Percentiles rank a stretch among this genome's conserved stretches.
phyloP scores from a whole-genome alignment of 2,113 vertebrate species.

The Erythrolamprus reginae region DNA sequence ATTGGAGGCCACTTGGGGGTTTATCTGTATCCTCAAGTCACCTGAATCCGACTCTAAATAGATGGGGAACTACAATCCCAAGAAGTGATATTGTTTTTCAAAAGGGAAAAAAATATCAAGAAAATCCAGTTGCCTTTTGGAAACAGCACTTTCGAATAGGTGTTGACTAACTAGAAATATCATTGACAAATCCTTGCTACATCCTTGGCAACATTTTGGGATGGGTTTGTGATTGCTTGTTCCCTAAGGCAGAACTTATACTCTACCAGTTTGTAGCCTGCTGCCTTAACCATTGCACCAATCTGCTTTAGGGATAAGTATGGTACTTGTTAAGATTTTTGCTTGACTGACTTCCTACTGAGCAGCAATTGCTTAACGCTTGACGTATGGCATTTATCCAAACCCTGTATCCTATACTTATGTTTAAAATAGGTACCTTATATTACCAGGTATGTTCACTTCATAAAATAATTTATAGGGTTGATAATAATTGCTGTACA shows the following conservation, averaged over 20 bases:
- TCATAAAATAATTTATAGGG: slow-evolving; percentile 12
- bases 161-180: background rate
- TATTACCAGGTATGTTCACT: slow-evolving; percentile 21
- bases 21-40: background rate
- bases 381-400: background rate
- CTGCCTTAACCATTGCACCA: background rate
- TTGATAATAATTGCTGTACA: slow-evolving; percentile 53
- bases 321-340: background rate
- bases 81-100: background rate
- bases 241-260: background rate
- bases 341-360: background rate
- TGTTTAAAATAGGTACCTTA: background rate
- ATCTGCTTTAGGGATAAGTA: background rate
- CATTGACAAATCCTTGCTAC: background rate
- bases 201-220: background rate
- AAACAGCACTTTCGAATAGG: background rate
- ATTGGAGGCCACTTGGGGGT: background rate
- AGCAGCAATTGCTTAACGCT: background rate
- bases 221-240: background rate
- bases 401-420: background rate
- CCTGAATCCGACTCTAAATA: background rate
- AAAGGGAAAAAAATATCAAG: no score
- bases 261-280: background rate
- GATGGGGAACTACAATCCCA: background rate
- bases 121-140: background rate